A percentile compares a stretch with the other conserved stretches of the same genome.
These are phyloP conservation scores for Plotosus lineatus DNA, from an alignment of 2,113 vertebrate species.

Conservation along the genomic window DNA sequence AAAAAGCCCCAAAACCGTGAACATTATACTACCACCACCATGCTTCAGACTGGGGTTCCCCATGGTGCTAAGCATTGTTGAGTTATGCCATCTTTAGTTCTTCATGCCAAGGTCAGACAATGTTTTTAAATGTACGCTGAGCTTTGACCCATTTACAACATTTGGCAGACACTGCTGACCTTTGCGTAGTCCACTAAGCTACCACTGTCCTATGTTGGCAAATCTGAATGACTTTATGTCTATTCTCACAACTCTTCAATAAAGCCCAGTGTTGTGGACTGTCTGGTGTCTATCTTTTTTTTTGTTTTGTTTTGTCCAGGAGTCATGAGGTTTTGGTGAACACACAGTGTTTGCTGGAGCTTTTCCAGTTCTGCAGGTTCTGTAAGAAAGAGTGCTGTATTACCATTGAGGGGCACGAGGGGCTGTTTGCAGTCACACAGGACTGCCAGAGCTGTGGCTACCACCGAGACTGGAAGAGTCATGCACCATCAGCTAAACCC, in stretches of 20 bases:
- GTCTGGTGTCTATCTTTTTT: no score
- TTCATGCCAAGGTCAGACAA: background rate
- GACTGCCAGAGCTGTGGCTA: slow-evolving; percentile 23
- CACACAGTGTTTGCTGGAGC: slow-evolving; percentile 32
- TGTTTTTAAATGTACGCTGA: no score
- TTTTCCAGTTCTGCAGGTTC: slow-evolving; percentile 25
- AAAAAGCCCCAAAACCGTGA: background rate
- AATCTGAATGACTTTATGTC: background rate
- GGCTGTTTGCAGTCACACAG: slow-evolving; percentile 10
- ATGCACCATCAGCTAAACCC: no score
- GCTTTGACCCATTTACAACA: no score
- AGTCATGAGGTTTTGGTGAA: slow-evolving; percentile 9
- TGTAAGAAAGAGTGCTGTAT: slow-evolving; percentile 29
- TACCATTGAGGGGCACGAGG: slow-evolving; percentile 18
- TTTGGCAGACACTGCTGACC: no score
- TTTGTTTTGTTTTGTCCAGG: background rate
- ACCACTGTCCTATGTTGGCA: no score
- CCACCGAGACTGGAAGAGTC: no score
- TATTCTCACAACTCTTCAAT: background rate
- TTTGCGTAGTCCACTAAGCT: no score
- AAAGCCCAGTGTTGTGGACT: background rate
- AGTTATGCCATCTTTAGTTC: background rate
- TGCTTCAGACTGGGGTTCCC: background rate
- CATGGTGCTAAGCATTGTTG: background rate
- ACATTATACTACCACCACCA: background rate